Evolutionary conservation across 2,113 vertebrate species (phyloP).

Genomic region (Megaleporinus macrocephalus): DNA sequence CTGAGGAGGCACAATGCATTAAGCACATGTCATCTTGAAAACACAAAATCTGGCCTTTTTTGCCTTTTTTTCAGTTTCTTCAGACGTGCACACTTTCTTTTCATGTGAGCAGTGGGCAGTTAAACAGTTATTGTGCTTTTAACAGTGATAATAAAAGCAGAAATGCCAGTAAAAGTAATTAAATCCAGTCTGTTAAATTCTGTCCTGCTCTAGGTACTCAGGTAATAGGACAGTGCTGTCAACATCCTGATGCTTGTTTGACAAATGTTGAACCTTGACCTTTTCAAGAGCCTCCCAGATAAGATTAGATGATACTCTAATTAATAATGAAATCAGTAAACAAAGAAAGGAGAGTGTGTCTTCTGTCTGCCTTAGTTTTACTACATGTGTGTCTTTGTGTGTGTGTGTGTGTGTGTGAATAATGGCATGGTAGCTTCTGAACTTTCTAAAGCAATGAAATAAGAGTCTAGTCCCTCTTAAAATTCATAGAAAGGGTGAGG

Average conservation of each 20-base stretch:
- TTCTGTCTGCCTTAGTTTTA: neutral
- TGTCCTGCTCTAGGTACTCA: neutral
- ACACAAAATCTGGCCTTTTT: conserved; percentile 24
- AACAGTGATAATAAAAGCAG: conserved; percentile 23
- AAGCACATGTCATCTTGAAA: conserved; percentile 30
- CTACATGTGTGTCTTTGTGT: neutral
- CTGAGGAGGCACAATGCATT: conserved; percentile 28
- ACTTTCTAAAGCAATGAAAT: neutral
- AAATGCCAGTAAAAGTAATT: conserved; percentile 2
- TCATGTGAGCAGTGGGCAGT: neutral
- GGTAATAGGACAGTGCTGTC: neutral
- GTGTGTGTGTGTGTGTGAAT: neutral
- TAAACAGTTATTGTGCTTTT: conserved; percentile 22
- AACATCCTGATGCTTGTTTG: neutral
- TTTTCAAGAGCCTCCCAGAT: neutral
- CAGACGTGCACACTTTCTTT: neutral
- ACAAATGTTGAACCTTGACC: neutral
- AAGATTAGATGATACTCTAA: neutral
- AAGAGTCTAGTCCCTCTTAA: neutral
- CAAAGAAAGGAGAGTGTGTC: neutral
- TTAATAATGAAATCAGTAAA: conserved; percentile 2
- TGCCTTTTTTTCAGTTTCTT: neutral
- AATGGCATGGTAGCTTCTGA: neutral
- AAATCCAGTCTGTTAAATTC: neutral
- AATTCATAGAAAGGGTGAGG: neutral